A percentile compares a stretch with the other conserved stretches of the same genome.
phyloP scores from a whole-genome alignment of 2,113 vertebrate genomes.

The Trichechus manatus region DNA sequence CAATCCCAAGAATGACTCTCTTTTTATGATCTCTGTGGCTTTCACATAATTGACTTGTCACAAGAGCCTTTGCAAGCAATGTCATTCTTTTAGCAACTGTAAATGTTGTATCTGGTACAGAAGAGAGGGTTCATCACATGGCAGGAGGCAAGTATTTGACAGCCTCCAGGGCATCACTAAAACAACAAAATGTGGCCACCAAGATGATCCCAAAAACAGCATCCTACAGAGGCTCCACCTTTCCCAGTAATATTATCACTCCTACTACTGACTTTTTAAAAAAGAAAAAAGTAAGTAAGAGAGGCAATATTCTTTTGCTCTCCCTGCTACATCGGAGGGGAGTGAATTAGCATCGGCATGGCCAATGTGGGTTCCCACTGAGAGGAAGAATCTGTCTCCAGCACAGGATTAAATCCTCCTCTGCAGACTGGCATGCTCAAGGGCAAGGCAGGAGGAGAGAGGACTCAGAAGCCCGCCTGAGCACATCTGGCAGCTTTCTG shows the following conservation, averaged over 20 bases:
- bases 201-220: neutral
- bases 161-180: neutral
- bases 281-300: neutral
- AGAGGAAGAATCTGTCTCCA: conserved; percentile 51
- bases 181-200: neutral
- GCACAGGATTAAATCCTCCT: neutral
- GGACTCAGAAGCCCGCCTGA: neutral
- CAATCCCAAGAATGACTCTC: neutral
- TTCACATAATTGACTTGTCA: neutral
- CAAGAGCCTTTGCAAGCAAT: neutral
- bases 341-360: conserved; percentile 29
- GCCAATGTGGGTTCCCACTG: neutral
- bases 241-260: neutral
- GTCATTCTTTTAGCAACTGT: conserved; percentile 27
- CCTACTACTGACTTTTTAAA: neutral
- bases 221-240: neutral
- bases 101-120: neutral
- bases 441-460: neutral
- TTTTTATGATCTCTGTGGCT: neutral
- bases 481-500: conserved; percentile 58
- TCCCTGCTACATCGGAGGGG: neutral
- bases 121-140: neutral
- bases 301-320: neutral
- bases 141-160: neutral
- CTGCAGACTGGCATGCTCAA: conserved; percentile 30